Percentiles rank a stretch among this genome's conserved stretches.
These are phyloP conservation scores for Labeo catla DNA, from an alignment of 2,113 vertebrate species.

Conservation along the genomic window DNA sequence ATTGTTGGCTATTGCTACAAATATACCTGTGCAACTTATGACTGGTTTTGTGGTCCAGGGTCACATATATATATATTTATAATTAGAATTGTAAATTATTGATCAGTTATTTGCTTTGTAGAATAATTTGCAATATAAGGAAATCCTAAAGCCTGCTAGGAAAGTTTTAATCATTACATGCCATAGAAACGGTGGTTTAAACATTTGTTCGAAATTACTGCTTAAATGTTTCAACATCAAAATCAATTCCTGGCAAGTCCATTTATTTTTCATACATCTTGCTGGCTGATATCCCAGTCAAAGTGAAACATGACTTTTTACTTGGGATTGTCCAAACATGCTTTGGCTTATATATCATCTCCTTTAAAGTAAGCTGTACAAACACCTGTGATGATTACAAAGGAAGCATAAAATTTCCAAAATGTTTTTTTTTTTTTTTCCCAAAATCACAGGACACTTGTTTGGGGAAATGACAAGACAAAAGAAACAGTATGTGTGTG, in stretches of 20 bases:
- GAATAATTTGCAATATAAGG: neutral
- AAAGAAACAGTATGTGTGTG: slow-evolving; percentile 38
- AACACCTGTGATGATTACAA: slow-evolving; percentile 4
- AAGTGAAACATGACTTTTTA: slow-evolving; percentile 8
- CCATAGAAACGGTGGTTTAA: neutral
- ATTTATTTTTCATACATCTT: neutral
- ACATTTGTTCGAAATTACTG: neutral
- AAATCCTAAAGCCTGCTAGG: neutral
- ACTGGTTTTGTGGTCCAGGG: too few relatives aligned
- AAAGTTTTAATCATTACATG: neutral
- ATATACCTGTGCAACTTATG: too few relatives aligned
- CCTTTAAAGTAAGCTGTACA: neutral
- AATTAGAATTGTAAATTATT: neutral
- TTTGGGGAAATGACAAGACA: slow-evolving; percentile 52
- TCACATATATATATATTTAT: too few relatives aligned
- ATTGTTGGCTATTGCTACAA: too few relatives aligned
- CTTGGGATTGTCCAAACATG: slow-evolving; percentile 20
- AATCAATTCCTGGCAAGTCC: neutral
- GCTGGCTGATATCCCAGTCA: neutral
- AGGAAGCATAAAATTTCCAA: neutral
- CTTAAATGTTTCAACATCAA: neutral
- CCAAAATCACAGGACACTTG: slow-evolving; percentile 28
- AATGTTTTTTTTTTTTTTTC: neutral
- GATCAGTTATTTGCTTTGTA: neutral
- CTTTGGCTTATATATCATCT: neutral